These are phyloP conservation scores for Dendronephthya gigantea DNA, from an alignment of 64 coral and sea anemone genomes.

Conservation along the genomic window DNA sequence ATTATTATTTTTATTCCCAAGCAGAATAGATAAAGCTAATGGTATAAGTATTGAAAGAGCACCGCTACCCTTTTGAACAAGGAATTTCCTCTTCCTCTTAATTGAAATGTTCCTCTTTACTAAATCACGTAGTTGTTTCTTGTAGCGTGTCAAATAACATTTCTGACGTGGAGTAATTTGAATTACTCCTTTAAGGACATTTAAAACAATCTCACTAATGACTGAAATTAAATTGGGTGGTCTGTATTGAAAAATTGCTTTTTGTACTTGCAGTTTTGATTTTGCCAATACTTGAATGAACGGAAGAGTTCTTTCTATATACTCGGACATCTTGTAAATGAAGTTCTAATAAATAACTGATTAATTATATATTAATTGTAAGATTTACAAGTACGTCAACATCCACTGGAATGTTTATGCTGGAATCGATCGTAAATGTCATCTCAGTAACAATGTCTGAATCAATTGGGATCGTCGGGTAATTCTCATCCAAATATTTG, in stretches of 20 bases:
- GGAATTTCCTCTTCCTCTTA: background rate
- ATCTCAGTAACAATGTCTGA: too few species aligned
- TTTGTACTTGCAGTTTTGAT: constrained; percentile 13
- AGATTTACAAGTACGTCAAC: too few species aligned
- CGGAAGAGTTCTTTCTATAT: background rate
- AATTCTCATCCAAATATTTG: too few species aligned
- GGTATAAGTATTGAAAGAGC: background rate
- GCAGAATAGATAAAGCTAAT: background rate
- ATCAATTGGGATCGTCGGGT: too few species aligned
- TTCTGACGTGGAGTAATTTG: constrained; percentile 1
- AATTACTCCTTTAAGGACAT: constrained; percentile 15
- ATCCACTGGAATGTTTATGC: too few species aligned
- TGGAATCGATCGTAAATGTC: too few species aligned
- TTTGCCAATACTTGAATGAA: background rate
- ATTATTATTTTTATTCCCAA: background rate
- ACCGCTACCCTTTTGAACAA: background rate
- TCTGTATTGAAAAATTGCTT: constrained; percentile 5
- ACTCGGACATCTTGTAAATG: too few species aligned
- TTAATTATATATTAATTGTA: too few species aligned
- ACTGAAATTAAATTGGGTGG: background rate
- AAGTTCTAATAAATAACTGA: too few species aligned
- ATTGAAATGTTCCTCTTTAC: constrained; percentile 1
- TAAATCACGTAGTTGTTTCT: constrained; percentile 18
- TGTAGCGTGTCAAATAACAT: constrained; percentile 14
- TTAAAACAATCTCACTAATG: constrained; percentile 18